Percentiles rank a stretch among this genome's conserved stretches.
These are phyloP conservation scores for Leptobrachium ailaonicum DNA, from an alignment of 2,113 vertebrate genomes.

Conservation along the genomic window DNA sequence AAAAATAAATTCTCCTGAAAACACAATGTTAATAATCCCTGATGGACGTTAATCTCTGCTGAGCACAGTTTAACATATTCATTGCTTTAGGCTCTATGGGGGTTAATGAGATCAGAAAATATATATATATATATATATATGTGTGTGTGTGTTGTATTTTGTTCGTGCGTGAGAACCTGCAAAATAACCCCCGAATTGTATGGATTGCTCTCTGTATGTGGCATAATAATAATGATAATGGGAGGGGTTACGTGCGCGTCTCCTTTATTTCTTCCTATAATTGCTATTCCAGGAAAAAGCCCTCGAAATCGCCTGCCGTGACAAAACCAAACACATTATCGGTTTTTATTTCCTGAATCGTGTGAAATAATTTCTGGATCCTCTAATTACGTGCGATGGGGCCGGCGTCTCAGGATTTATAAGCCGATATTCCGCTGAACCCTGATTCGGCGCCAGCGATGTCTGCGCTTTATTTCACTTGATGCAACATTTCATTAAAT, in stretches of 20 bases:
- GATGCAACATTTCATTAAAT: constrained; percentile 24
- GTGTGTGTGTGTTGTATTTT: too few species aligned
- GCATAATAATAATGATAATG: too few species aligned
- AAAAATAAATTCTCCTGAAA: too few species aligned
- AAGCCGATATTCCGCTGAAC: background rate
- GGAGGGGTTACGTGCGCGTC: background rate
- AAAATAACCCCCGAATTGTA: too few species aligned
- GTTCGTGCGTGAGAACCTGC: too few species aligned
- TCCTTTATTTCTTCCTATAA: background rate
- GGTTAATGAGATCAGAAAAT: too few species aligned
- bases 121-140: too few species aligned
- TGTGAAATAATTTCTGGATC: constrained; percentile 9
- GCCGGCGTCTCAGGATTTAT: background rate
- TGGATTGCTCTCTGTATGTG: too few species aligned
- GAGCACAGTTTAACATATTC: too few species aligned
- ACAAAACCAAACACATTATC: background rate
- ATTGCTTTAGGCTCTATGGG: too few species aligned
- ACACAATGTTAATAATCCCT: too few species aligned
- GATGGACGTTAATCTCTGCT: too few species aligned
- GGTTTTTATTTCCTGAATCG: constrained; percentile 3
- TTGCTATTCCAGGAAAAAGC: background rate
- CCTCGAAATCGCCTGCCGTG: background rate
- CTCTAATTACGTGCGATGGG: background rate
- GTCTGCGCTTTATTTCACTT: constrained; percentile 8
- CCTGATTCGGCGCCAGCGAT: background rate